A percentile compares a stretch with the other conserved stretches of the same genome.
phyloP scores from a whole-genome alignment of 2,797 vertebrate species.

The Pogoniulus pusillus region DNA sequence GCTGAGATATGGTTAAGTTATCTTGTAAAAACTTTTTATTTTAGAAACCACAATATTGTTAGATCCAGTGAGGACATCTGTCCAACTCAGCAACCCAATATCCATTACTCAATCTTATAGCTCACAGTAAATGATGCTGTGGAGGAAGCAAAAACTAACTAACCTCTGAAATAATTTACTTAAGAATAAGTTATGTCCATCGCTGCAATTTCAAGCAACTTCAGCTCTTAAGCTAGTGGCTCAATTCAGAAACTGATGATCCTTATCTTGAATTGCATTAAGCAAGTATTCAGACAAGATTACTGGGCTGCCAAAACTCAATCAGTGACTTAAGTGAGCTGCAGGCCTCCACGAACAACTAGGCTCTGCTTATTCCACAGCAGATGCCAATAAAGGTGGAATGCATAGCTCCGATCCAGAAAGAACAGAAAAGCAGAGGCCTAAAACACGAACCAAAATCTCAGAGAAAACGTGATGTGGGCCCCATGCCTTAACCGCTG shows the following conservation, averaged over 20 bases:
- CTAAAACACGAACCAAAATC: background rate
- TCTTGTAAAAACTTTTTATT: background rate
- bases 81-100: background rate
- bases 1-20: background rate
- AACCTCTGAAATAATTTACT: rapidly evolving
- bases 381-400: rapidly evolving
- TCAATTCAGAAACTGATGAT: background rate
- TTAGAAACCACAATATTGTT: background rate
- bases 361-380: rapidly evolving
- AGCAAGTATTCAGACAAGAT: background rate
- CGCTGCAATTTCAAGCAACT: background rate
- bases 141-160: background rate
- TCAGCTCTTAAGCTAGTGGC: background rate
- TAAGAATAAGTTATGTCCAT: background rate
- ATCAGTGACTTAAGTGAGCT: rapidly evolving
- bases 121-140: background rate
- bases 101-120: background rate
- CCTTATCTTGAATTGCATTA: rapidly evolving
- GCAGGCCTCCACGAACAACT: too few relatives aligned
- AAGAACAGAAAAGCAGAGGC: rapidly evolving
- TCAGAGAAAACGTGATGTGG: rapidly evolving
- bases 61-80: background rate
- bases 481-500: rapidly evolving
- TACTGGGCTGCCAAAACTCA: rapidly evolving
- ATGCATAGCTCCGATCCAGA: background rate